These are phyloP conservation scores for Tyria jacobaeae DNA, from an alignment of 2,888 invertebrate species.

Conservation along the genomic window DNA sequence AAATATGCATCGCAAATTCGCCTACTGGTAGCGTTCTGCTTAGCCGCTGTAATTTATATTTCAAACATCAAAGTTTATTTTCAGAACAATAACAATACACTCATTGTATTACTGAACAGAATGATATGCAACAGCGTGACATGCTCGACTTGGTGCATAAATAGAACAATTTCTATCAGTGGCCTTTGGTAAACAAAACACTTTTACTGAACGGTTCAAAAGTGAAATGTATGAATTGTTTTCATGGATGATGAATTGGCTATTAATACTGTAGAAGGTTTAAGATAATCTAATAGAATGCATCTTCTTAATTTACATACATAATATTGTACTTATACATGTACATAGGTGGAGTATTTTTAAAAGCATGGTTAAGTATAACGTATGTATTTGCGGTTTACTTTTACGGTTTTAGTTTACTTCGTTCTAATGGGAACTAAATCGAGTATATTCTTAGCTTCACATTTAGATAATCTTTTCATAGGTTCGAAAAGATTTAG, in stretches of 20 bases:
- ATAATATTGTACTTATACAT: too few relatives aligned
- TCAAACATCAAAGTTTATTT: constrained; percentile 16
- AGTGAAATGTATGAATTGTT: constrained; percentile 73
- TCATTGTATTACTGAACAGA: constrained; percentile 41
- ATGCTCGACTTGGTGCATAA: constrained; percentile 34
- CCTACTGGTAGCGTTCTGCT: too few relatives aligned
- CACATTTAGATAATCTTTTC: too few relatives aligned
- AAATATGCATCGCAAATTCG: too few relatives aligned
- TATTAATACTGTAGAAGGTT: constrained; percentile 40
- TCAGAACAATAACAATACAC: constrained; percentile 24
- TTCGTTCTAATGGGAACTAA: too few relatives aligned
- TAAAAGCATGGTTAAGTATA: too few relatives aligned
- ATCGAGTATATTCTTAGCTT: too few relatives aligned
- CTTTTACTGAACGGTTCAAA: constrained; percentile 69
- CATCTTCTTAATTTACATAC: too few relatives aligned
- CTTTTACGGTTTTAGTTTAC: too few relatives aligned
- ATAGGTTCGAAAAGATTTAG: too few relatives aligned
- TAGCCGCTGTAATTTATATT: not conserved
- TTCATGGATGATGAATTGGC: constrained; percentile 75
- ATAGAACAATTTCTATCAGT: constrained; percentile 57
- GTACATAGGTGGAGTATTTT: too few relatives aligned
- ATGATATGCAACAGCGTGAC: constrained; percentile 33
- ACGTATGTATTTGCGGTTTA: too few relatives aligned
- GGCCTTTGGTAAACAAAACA: constrained; percentile 65
- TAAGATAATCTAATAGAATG: not conserved